Base-by-base conservation (phyloP, 2,113 vertebrate genomes). In the Oriolus oriolus region DNA sequence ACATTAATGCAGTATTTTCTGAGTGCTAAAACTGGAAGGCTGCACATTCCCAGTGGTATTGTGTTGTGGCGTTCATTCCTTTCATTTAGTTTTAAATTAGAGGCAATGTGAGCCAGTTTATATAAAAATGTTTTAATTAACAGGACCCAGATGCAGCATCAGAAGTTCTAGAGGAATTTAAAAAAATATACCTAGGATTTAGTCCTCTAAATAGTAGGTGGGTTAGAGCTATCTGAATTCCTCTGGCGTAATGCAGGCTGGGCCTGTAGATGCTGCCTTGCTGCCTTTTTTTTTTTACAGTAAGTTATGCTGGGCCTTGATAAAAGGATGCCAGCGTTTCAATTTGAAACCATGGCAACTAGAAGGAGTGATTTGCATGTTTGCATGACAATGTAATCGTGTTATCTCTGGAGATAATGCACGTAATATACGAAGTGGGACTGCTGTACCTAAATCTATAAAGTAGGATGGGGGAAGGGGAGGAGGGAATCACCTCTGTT, bases 281-380 rank as follows among this genome's bases (percentile, higher is more conserved):
- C 52, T 89, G n/a, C 57, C 6, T 71, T n/a, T 53, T 79, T 59
- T 59, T 45, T 73, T 84, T 41, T 61, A 64, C 37, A 81, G 52
- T 80, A 79, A 87, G 41, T 95, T 95, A 82, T 71, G 73, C 89
- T 95, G 23, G 82, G 45, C 87, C 50, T 56, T 80, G 91, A 91
- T 91, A 93, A 94, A 96, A 95, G 90, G 65, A 89, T 93, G 85
- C 54, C 68, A 82, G 66, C 3, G 6, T 92, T 96, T 94, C 84
- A 87, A 19, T 95, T 95, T 96, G 95, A 96, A 96, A 93, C 96
- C 94, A 96, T 95, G 64, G 93, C 68, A 97, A 97, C 96, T 45
- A 70, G 96, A 93, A 87, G 47, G 82, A 68, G 49, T 88, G 73
- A 96, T 95, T 94, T 97, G 93, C 90, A 95, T 97, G 93, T 95